These are phyloP conservation scores for Temnothorax rugatulus DNA, from an alignment of 2,888 invertebrate genomes.

Conservation along the genomic window DNA sequence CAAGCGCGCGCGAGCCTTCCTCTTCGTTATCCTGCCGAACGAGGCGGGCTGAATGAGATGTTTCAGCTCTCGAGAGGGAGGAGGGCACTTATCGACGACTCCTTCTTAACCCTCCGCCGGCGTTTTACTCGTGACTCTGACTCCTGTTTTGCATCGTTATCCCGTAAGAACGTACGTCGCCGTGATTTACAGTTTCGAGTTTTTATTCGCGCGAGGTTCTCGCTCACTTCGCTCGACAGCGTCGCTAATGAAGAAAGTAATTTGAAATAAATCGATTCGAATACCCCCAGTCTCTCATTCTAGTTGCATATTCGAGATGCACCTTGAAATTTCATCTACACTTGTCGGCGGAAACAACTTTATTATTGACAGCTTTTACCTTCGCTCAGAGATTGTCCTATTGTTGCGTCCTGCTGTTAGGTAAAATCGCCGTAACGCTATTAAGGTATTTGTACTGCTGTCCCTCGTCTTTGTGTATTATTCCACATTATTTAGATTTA, in stretches of 20 bases:
- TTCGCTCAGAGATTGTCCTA: not conserved
- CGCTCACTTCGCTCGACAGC: not conserved
- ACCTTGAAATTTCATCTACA: constrained; percentile 67
- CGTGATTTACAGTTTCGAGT: constrained; percentile 34
- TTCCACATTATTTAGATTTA: not conserved
- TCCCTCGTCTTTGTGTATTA: not conserved
- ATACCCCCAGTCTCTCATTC: not conserved
- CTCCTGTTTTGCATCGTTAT: constrained; percentile 50
- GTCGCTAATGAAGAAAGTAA: constrained; percentile 21
- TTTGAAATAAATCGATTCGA: not conserved
- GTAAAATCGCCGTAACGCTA: not conserved
- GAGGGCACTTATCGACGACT: constrained; percentile 33
- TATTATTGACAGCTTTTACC: not conserved
- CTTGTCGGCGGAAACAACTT: not conserved
- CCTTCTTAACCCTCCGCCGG: not conserved
- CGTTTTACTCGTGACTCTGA: constrained; percentile 14
- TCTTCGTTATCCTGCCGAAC: constrained; percentile 34
- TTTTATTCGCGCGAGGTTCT: not conserved
- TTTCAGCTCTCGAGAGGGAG: constrained; percentile 25
- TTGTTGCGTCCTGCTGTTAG: not conserved
- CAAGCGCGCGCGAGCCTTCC: not conserved
- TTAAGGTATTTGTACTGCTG: not conserved
- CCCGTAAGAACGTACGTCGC: constrained; percentile 19
- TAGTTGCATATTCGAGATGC: constrained; percentile 57
- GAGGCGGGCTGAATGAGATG: constrained; percentile 33